A percentile compares a stretch with the other conserved stretches of the same genome.
These are phyloP conservation scores for Silvanus unidentatus DNA, from an alignment of 2,888 invertebrate genomes.

Conservation along the genomic window DNA sequence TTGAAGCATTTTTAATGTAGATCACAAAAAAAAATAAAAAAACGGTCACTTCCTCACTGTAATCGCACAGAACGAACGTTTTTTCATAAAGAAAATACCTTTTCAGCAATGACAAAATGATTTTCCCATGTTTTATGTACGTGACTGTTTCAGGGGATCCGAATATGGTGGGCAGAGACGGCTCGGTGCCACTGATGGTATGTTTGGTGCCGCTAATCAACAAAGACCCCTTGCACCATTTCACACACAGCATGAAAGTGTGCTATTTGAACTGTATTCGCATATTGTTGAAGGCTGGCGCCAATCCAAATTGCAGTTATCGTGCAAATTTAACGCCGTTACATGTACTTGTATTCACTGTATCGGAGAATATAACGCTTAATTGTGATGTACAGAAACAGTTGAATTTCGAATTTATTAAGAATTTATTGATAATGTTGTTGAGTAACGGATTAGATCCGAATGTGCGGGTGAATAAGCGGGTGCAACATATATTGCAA, in stretches of 20 bases:
- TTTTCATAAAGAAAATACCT: too few relatives aligned
- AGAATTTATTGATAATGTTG: conserved; percentile 59
- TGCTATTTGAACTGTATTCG: conserved; percentile 67
- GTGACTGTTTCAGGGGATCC: conserved; percentile 54
- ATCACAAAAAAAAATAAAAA: too few relatives aligned
- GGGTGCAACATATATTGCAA: conserved; percentile 65
- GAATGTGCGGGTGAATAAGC: conserved; percentile 53
- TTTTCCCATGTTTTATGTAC: too few relatives aligned
- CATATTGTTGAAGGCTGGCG: conserved; percentile 63
- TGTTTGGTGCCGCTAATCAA: conserved; percentile 68
- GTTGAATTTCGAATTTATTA: conserved; percentile 64
- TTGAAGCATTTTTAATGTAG: too few relatives aligned
- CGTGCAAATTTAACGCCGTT: conserved; percentile 63
- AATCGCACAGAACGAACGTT: too few relatives aligned
- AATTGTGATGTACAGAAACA: conserved; percentile 62
- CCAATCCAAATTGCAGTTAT: conserved; percentile 68
- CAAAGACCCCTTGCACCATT: conserved; percentile 66
- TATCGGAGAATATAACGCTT: conserved; percentile 64
- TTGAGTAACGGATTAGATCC: conserved; percentile 65
- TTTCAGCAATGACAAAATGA: too few relatives aligned
- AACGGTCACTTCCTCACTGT: too few relatives aligned
- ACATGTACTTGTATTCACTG: conserved; percentile 65
- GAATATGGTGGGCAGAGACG: conserved; percentile 65
- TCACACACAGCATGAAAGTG: conserved; percentile 69
- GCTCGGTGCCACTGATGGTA: conserved; percentile 68